Base-by-base conservation (phyloP, 2,113 vertebrate genomes). In the Brienomyrus brachyistius region DNA sequence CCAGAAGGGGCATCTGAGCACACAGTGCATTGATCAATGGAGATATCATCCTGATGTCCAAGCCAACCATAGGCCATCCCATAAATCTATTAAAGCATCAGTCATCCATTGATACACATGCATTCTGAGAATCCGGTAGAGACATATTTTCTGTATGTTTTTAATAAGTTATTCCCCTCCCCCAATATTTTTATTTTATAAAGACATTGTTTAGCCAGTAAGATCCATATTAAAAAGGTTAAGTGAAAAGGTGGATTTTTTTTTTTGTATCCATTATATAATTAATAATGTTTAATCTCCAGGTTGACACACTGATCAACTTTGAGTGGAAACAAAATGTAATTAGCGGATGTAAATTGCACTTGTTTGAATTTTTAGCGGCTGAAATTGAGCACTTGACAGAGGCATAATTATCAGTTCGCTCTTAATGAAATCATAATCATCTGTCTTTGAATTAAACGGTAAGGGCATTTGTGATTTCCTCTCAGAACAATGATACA, bases 241-340 rank as follows among this genome's bases (percentile, higher is more conserved):
- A 70, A 70, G 27, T 27, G 6, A 23, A 84, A n/a, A 19, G 4
- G 9, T 10, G 23, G 43, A 59, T n/a, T 66, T 21, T 3, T 70
- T 19, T 3, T 27, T 45, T 70, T 70, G 40, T 17, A 48, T 66
- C 59, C 5, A 1, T 45, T 27, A 88, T 45, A 13, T 62, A 66
- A 66, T 88, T 70, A 88, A 88, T 88, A 70, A n/a, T 15, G 31
- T 88, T 88, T 88, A 48, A 47, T 88, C 45, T 50, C 59, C 15
- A 35, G 35, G 27, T 66, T 19, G 87, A 27, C 23, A 50, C 47
- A 8, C 1, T 66, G 62, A 62, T 88, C 59, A 88, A 74, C 62
- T 31, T 51, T 1, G 40, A 66, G 62, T 47, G 45, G 59, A 62
- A 31, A 10, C 43, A n/a, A 77, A 88, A 62, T 77, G 88, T 77